Evolutionary conservation across 2,797 vertebrate species (phyloP), one percentile per base, ranked within the genome.

Genomic region (Artibeus jamaicensis): DNA sequence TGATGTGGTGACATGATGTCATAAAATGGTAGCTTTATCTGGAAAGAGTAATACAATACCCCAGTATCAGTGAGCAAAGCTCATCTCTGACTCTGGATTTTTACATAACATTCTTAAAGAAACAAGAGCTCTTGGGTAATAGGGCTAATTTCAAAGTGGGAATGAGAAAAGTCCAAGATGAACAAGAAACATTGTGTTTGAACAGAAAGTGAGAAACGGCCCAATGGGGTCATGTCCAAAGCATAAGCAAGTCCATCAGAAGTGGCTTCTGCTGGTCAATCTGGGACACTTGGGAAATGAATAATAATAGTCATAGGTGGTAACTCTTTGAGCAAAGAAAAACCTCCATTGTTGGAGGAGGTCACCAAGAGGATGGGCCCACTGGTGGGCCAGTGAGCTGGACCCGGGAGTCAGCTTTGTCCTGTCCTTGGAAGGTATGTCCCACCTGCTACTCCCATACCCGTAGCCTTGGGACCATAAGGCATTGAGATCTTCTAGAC

Each of bases 321-420:
- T 73, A 62, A 73, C 19, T 37, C 15, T 34, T 15, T 77, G 42
- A 62, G 78, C 73, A 37, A 57, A 76, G 11, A 37, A 50, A 50
- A 7, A n/a, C n/a, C 50, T 42, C 21, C 16, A 37, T 37, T 46
- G 48, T 22, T 70, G n/a, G 53, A 59, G 39, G 50, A 24, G 9
- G 62, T 59, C 24, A 62, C 29, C 0, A 6, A 46, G 19, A 48
- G n/a, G n/a, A 32, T 8, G 32, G 34, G 71, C 29, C 16, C 11
- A 2, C 16, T 46, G 50, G 18, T 3, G 37, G 62, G 86, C 19
- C 32, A 2, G 2, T 37, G 29, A 68, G 42, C 50, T 39, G 42
- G 24, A 46, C 18, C 26, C 0, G 0, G 39, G 50, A 39, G 4
- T 18, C 6, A 68, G 14, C 8, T 15, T 8, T 12, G 1, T 10